phyloP scores from a whole-genome alignment of 2,888 invertebrate genomes.

The Syrphus vitripennis region DNA sequence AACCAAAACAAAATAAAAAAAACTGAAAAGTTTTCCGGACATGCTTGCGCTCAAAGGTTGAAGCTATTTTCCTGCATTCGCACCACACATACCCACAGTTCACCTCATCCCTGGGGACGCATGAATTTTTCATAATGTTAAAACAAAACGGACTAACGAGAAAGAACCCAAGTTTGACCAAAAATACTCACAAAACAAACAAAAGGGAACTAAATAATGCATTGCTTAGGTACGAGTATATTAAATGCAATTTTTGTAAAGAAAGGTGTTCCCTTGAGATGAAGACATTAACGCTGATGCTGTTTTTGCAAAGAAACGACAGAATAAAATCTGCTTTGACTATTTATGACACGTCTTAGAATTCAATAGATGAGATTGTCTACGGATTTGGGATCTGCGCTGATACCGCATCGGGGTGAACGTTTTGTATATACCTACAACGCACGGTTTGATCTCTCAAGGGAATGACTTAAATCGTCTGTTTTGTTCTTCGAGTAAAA shows the following conservation, averaged over 20 bases:
- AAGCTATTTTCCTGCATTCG: constrained; percentile 25
- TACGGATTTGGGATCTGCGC: not conserved
- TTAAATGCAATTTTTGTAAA: constrained; percentile 70
- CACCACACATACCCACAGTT: not conserved
- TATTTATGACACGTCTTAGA: constrained; percentile 61
- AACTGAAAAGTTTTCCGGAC: constrained; percentile 39
- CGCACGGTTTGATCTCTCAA: constrained; percentile 35
- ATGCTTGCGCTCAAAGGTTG: not conserved
- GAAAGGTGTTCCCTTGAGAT: constrained; percentile 63
- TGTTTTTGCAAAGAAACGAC: not conserved
- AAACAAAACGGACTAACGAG: constrained; percentile 45
- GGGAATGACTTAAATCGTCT: constrained; percentile 44
- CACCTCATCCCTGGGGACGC: constrained; percentile 52
- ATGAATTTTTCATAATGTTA: constrained; percentile 68
- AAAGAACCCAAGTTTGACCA: constrained; percentile 26
- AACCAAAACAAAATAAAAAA: not conserved
- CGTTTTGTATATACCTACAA: not conserved
- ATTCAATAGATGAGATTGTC: constrained; percentile 34
- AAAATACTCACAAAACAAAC: constrained; percentile 15
- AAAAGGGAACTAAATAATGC: constrained; percentile 61
- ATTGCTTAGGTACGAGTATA: constrained; percentile 60
- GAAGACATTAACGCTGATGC: not conserved
- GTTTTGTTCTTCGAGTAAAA: constrained; percentile 34
- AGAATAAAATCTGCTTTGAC: constrained; percentile 36
- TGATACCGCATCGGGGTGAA: not conserved